A percentile compares a stretch with the other conserved stretches of the same genome.
Conservation (phyloP, 2,113 vertebrate genomes). For the Gnathonemus echidnorhynchus region DNA sequence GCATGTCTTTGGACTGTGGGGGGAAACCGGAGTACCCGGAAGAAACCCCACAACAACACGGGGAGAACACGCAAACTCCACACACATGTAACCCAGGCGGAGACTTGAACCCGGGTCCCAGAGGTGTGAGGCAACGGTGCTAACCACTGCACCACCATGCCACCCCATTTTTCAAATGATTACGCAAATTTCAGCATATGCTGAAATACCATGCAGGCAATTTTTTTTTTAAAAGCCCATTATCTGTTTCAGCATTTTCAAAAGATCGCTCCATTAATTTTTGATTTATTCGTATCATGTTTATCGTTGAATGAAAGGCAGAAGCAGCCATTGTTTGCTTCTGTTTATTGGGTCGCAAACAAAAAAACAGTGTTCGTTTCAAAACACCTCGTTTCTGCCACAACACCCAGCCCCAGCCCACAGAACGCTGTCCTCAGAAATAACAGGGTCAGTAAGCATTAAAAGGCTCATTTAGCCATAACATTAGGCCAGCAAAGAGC, state of each 20-base stretch:
- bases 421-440: background rate
- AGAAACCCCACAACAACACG: too few relatives aligned
- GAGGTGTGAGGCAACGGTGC: too few relatives aligned
- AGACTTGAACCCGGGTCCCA: too few relatives aligned
- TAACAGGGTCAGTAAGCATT: background rate
- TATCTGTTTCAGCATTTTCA: background rate
- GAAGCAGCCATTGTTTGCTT: background rate
- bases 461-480: background rate
- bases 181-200: background rate
- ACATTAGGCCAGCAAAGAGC: background rate
- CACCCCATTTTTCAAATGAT: background rate
- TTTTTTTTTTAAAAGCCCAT: background rate
- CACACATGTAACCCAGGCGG: too few relatives aligned
- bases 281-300: background rate
- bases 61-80: too few relatives aligned
- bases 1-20: too few relatives aligned
- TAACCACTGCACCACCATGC: too few relatives aligned
- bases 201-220: background rate
- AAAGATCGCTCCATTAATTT: background rate
- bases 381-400: background rate
- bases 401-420: background rate
- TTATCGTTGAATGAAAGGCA: background rate
- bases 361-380: background rate
- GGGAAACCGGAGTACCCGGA: too few relatives aligned
- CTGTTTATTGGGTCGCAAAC: background rate